Evolutionary conservation across 2,113 vertebrate species (phyloP), one percentile per base, ranked within the genome.

Genomic region (Toxotes chatareus): DNA sequence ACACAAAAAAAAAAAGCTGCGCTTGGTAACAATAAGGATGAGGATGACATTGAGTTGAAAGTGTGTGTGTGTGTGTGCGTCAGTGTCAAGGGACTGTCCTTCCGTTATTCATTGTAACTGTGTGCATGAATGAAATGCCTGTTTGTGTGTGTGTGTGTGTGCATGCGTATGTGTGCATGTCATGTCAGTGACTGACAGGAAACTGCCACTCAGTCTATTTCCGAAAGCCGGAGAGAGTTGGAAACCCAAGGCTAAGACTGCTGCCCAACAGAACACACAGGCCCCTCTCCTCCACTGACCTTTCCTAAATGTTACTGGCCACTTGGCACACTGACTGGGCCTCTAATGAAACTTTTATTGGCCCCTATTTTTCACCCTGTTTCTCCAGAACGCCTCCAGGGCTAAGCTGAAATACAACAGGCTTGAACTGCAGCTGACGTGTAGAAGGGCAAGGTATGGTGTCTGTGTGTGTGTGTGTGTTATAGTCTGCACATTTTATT

Each of bases 261-360:
- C 61, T 79, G 79, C 72, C 85, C 86, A 71, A 42, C 79, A 69
- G 75, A 82, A 78, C 77, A 84, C 82, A 73, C 72, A 51, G 38
- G 5, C 42, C 62, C 51, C 51, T 80, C 71, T 72, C 80, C 82
- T 67, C 42, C 62, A 44, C 51, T 91, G 92, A 94, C 92, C 91
- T 94, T 94, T 94, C 86, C 86, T 82, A 94, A 94, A 93, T 93
- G 93, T 93, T 93, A 93, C 90, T 87, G 88, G 86, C 79, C 88
- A 86, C 91, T 92, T 90, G 90, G 92, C 88, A 90, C 87, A 84
- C 83, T 90, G 89, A 87, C 90, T 82, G 83, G 85, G 79, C 72
- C 76, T 89, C 89, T 92, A 93, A 94, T 94, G 91, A 90, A 93
- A 92, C 89, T 93, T 91, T 93, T 93, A 94, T 92, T 91, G 91